phyloP scores from a whole-genome alignment of 2,113 vertebrate genomes.

The Hemibates koningsi region DNA sequence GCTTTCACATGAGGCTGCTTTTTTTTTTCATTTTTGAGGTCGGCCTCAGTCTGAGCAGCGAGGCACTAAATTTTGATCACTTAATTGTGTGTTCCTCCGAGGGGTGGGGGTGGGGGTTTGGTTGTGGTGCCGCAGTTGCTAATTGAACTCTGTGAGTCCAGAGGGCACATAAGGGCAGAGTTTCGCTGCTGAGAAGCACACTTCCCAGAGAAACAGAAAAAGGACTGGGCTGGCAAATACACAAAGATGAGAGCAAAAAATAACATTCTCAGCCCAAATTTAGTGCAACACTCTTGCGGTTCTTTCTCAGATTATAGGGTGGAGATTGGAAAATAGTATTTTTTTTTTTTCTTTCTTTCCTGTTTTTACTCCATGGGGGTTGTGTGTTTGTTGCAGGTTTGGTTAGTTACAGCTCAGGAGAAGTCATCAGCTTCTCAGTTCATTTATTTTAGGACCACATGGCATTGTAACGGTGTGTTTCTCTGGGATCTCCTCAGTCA shows the following conservation, averaged over 20 bases:
- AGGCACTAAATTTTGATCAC: constrained; percentile 4
- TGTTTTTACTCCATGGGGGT: constrained; percentile 24
- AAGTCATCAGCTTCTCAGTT: constrained; percentile 12
- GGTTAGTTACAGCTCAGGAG: constrained; percentile 1
- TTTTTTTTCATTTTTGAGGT: background rate
- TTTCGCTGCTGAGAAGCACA: background rate
- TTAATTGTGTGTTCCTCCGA: constrained; percentile 2
- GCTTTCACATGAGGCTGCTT: background rate
- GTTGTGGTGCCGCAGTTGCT: background rate
- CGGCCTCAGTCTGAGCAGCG: background rate
- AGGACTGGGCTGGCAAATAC: constrained; percentile 41
- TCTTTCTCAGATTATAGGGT: constrained; percentile 62
- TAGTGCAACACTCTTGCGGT: constrained; percentile 38
- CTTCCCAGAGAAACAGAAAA: constrained; percentile 29
- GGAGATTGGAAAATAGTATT: constrained; percentile 14
- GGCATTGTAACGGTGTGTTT: background rate
- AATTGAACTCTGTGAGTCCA: constrained; percentile 16
- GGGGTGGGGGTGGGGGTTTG: background rate
- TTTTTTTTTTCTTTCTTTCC: background rate
- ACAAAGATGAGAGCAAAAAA: constrained; percentile 59
- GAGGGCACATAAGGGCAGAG: constrained; percentile 27
- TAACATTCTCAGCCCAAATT: constrained; percentile 52
- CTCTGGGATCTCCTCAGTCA: background rate
- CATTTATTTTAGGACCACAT: constrained; percentile 21
- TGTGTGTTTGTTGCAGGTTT: constrained; percentile 1